Conservation (phyloP, 2,888 invertebrate genomes). For the Phortica magna region DNA sequence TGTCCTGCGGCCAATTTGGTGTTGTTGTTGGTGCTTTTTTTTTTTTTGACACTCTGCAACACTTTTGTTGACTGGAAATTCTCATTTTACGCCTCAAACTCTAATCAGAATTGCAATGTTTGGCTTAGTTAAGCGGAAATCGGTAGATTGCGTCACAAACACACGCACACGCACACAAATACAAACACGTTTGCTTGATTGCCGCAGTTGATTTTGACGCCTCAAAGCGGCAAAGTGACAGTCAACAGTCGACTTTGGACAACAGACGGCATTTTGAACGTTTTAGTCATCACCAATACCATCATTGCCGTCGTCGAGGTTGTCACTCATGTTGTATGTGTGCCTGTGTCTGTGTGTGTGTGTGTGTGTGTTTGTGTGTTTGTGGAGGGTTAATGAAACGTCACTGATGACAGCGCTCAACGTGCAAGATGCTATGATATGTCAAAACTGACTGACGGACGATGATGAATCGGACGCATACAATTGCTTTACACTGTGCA, state of each 20-base stretch:
- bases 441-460: constrained; percentile 74
- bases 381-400: constrained; percentile 71
- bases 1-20: constrained; percentile 2
- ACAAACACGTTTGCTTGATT: not conserved
- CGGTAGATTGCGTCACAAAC: constrained; percentile 66
- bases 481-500: constrained; percentile 12
- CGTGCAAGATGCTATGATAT: constrained; percentile 65
- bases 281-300: not conserved
- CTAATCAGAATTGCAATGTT: constrained; percentile 72
- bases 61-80: constrained; percentile 44
- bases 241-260: constrained; percentile 26
- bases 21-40: constrained; percentile 39
- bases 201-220: constrained; percentile 67
- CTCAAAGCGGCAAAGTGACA: constrained; percentile 46
- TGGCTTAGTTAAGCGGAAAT: constrained; percentile 73
- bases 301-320: not conserved
- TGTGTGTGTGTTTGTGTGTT: not conserved
- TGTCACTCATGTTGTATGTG: not conserved
- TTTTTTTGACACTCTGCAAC: constrained; percentile 38
- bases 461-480: constrained; percentile 67
- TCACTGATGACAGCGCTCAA: constrained; percentile 66
- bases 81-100: constrained; percentile 39
- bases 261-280: not conserved
- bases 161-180: constrained; percentile 10
- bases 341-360: not conserved